Conservation (phyloP, 92 coral and sea anemone species). For the Muricea muricata region DNA sequence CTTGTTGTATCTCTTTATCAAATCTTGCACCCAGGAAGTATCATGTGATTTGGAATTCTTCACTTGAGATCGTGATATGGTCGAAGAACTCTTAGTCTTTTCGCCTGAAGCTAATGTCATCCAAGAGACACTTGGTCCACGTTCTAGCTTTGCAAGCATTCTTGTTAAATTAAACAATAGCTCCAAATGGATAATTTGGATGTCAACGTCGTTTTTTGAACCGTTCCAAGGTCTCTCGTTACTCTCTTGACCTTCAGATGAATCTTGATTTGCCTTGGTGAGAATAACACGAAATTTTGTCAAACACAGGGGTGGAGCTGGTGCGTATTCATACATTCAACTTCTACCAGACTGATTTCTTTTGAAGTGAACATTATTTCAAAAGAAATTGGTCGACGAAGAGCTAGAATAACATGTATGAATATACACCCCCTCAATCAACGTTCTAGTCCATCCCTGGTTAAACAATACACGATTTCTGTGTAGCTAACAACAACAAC, state of each 20-base stretch:
- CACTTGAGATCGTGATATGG: not conserved
- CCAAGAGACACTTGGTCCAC: slow-evolving; percentile 62
- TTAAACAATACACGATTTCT: no score
- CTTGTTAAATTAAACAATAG: slow-evolving; percentile 82
- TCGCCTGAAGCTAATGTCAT: not conserved
- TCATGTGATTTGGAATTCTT: not conserved
- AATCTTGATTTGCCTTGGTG: not conserved
- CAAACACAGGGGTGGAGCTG: no score
- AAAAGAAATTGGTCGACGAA: no score
- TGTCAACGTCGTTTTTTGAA: slow-evolving; percentile 26
- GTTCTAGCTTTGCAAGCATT: slow-evolving; percentile 73
- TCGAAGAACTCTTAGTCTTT: not conserved
- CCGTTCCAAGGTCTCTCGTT: not conserved
- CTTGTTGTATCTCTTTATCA: slow-evolving; percentile 67
- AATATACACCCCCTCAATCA: no score
- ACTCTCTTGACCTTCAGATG: not conserved
- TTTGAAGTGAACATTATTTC: no score
- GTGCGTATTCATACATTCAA: no score
- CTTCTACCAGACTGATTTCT: no score
- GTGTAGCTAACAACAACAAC: not conserved
- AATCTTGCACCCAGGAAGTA: slow-evolving; percentile 41
- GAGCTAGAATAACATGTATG: no score
- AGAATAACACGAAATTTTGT: not conserved
- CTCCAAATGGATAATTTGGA: slow-evolving; percentile 88
- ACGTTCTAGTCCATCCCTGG: no score